Evolutionary conservation across 2,888 invertebrate species (phyloP).

Genomic region (Zygogramma bicolorata): DNA sequence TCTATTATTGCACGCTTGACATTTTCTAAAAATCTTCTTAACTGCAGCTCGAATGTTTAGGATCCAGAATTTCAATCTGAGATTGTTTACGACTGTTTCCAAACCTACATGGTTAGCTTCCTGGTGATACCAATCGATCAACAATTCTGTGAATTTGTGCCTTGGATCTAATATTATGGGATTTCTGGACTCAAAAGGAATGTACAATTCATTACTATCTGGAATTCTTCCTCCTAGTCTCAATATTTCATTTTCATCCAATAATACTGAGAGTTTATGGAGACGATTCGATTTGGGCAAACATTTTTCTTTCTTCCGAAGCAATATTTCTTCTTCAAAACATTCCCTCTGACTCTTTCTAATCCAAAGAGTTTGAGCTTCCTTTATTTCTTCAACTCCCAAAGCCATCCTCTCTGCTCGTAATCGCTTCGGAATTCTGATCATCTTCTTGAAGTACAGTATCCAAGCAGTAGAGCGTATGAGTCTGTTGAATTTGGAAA

Average conservation of each 20-base stretch:
- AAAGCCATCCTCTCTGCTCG: background rate
- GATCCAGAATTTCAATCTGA: background rate
- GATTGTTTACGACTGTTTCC: background rate
- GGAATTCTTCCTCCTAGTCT: background rate
- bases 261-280: background rate
- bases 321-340: background rate
- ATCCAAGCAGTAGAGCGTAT: slow-evolving; percentile 5
- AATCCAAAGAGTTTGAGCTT: background rate
- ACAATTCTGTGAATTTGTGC: background rate
- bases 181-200: background rate
- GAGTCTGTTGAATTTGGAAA: slow-evolving; percentile 3
- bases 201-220: background rate
- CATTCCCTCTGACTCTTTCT: background rate
- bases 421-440: background rate
- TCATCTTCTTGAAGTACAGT: background rate
- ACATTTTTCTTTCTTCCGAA: background rate
- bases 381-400: background rate
- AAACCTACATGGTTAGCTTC: background rate
- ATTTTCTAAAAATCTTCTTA: background rate
- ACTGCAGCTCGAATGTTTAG: background rate
- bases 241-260: background rate
- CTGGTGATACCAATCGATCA: background rate
- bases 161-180: background rate
- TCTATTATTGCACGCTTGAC: background rate
- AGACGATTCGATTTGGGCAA: background rate